Evolutionary conservation across 1,140 invertebrate genomes (phyloP).

Genomic region (Saxidomus purpurata): DNA sequence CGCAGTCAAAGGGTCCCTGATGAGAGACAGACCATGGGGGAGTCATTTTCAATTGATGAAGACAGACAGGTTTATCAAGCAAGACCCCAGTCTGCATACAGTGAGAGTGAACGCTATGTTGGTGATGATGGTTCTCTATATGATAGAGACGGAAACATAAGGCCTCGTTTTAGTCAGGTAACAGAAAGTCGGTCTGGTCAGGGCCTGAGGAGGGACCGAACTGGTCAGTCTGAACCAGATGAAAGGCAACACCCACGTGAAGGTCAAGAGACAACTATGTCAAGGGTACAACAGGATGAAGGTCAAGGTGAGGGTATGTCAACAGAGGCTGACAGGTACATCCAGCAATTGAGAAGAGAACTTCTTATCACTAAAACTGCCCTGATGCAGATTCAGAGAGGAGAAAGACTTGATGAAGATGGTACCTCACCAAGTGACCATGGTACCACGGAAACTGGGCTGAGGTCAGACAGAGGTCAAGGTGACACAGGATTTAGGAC

Average conservation of each 20-base stretch:
- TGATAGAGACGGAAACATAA: slow-evolving; percentile 56
- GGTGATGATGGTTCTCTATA: slow-evolving; percentile 27
- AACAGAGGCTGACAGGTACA: slow-evolving; percentile 74
- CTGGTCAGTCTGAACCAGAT: neutral
- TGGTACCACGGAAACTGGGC: neutral
- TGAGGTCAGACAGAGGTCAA: slow-evolving; percentile 42
- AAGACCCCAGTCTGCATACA: neutral
- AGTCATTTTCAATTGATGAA: slow-evolving; percentile 23
- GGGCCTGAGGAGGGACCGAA: neutral
- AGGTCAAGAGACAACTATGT: neutral
- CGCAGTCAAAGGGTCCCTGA: neutral
- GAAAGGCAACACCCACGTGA: slow-evolving; percentile 35
- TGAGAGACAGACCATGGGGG: neutral
- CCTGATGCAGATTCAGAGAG: slow-evolving; percentile 71
- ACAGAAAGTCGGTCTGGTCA: neutral
- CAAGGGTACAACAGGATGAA: neutral
- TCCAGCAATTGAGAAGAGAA: slow-evolving; percentile 75
- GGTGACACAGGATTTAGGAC: slow-evolving; percentile 2
- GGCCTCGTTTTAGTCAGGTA: slow-evolving; percentile 30
- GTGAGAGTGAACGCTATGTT: slow-evolving; percentile 23
- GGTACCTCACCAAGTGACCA: slow-evolving; percentile 18
- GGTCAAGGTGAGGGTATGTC: slow-evolving; percentile 46
- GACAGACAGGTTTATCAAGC: slow-evolving; percentile 26
- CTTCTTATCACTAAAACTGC: slow-evolving; percentile 77
- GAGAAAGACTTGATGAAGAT: slow-evolving; percentile 65